These are phyloP conservation scores for Hippoglossus stenolepis DNA, from an alignment of 2,113 vertebrate genomes.

Conservation along the genomic window DNA sequence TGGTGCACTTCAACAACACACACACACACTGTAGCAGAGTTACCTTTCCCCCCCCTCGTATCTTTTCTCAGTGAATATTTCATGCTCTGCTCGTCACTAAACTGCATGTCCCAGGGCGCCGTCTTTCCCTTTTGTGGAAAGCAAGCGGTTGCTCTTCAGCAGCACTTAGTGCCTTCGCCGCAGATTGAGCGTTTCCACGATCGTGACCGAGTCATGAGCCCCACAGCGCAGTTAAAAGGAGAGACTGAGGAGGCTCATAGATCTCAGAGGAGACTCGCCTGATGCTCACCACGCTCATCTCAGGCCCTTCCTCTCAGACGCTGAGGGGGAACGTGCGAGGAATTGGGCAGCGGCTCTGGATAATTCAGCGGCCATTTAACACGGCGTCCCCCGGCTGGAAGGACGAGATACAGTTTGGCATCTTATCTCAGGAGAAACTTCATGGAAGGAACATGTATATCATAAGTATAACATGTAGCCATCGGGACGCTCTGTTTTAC, in stretches of 20 bases:
- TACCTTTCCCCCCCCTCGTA: conserved; percentile 24
- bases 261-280: no score
- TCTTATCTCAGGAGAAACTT: conserved; percentile 37
- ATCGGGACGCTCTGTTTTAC: conserved; percentile 42
- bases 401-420: conserved; percentile 20
- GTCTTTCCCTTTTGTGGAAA: conserved; percentile 40
- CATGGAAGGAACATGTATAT: conserved; percentile 52
- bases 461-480: conserved; percentile 35
- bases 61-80: conserved; percentile 61
- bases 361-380: conserved; percentile 13
- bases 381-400: not conserved
- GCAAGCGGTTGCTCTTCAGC: conserved; percentile 49
- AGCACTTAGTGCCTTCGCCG: conserved; percentile 54
- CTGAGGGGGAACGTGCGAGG: conserved; percentile 5
- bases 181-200: conserved; percentile 21
- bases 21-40: not conserved
- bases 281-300: not conserved
- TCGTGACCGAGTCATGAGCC: conserved; percentile 50
- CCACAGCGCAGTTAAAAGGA: not conserved
- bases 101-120: conserved; percentile 55
- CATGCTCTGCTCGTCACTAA: conserved; percentile 60
- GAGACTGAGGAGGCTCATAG: no score
- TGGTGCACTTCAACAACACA: not conserved
- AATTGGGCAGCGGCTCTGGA: conserved; percentile 23
- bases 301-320: not conserved